A percentile compares a stretch with the other conserved stretches of the same genome.
Evolutionary conservation across 2,888 invertebrate species (phyloP).

Genomic region (Punctoribates punctum): DNA sequence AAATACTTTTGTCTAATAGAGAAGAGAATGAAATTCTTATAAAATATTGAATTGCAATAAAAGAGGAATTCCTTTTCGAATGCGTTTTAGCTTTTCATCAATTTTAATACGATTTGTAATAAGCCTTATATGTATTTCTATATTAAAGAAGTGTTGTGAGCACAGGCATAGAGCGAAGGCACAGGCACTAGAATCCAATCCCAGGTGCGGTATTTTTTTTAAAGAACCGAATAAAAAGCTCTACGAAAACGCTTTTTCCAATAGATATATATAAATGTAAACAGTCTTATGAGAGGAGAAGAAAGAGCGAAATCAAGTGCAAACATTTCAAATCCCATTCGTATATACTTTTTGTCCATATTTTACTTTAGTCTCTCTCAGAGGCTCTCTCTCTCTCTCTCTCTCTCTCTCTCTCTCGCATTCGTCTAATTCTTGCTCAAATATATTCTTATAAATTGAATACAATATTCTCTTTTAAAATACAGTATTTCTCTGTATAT

Average conservation of each 20-base stretch:
- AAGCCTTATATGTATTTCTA: constrained; percentile 11
- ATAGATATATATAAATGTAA: constrained; percentile 30
- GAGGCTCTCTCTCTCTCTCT: no score
- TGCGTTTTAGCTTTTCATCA: constrained; percentile 17
- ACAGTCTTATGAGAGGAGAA: constrained; percentile 22
- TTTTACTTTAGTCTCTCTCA: not conserved
- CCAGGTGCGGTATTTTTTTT: constrained; percentile 32
- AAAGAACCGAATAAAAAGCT: constrained; percentile 3
- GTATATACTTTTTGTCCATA: not conserved
- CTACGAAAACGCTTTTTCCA: constrained; percentile 25
- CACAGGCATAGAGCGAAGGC: not conserved
- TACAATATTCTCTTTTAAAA: not conserved
- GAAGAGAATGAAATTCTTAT: not conserved
- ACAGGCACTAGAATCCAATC: not conserved
- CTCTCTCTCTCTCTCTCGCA: no score
- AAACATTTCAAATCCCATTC: constrained; percentile 33
- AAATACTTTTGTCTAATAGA: no score
- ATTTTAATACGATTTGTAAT: constrained; percentile 37
- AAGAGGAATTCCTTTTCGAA: not conserved
- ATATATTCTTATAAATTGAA: constrained; percentile 18
- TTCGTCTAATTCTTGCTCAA: constrained; percentile 7
- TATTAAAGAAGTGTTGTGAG: not conserved
- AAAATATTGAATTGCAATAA: constrained; percentile 19
- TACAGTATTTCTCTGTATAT: not conserved
- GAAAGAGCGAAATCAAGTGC: constrained; percentile 14